Conservation (phyloP, 2,797 vertebrate species). For the Gallinago nigripennis region DNA sequence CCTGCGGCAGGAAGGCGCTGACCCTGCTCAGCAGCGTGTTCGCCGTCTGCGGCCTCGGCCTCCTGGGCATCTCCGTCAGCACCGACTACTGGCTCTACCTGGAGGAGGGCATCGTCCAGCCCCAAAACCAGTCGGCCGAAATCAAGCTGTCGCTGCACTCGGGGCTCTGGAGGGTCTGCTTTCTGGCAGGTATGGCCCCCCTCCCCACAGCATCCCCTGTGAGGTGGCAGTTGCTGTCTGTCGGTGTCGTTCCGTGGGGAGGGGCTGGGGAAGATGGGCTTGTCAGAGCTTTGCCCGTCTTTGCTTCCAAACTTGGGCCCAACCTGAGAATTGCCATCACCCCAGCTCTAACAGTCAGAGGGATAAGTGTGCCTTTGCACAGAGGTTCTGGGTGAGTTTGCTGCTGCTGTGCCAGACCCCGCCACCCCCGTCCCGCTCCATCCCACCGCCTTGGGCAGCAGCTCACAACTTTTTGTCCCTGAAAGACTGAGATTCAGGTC, state of each 20-base stretch:
- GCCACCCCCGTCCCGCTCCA: fast-evolving
- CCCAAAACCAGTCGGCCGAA: conserved; percentile 91
- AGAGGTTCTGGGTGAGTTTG: background rate
- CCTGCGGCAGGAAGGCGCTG: conserved; percentile 91
- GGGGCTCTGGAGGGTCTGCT: conserved; percentile 95
- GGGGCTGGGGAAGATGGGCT: background rate
- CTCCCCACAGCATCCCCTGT: fast-evolving
- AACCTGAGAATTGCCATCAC: background rate
- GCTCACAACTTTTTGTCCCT: background rate
- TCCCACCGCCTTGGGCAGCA: background rate
- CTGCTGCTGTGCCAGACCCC: background rate
- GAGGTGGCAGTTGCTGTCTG: background rate
- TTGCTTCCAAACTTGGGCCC: background rate
- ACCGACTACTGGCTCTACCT: conserved; percentile 98
- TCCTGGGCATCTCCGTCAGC: conserved; percentile 93
- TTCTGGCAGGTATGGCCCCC: conserved; percentile 84
- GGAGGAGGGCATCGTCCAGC: conserved; percentile 91
- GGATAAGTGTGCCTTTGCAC: background rate
- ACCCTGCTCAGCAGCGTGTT: conserved; percentile 96
- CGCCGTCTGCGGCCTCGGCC: conserved; percentile 90
- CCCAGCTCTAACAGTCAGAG: background rate
- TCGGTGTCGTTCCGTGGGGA: fast-evolving
- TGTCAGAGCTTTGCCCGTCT: background rate
- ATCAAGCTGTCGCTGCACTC: conserved; percentile 93
- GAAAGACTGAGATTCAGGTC: conserved; percentile 34